Percentiles rank a stretch among this genome's conserved stretches.
phyloP scores from a whole-genome alignment of 2,888 invertebrate species.

The Acleris cristana region DNA sequence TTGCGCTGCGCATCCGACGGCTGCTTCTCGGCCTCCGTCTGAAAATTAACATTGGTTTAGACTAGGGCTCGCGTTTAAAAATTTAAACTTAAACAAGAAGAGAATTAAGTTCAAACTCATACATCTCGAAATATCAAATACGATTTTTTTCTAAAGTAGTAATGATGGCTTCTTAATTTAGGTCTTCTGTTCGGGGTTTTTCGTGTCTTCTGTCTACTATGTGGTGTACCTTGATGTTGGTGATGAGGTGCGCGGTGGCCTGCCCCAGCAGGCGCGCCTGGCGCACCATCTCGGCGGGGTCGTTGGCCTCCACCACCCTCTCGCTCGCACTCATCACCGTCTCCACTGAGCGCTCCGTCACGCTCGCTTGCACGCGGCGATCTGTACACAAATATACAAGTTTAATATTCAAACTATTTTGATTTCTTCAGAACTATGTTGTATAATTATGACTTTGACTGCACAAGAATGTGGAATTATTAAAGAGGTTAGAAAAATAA shows the following conservation, averaged over 20 bases:
- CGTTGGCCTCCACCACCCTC: constrained; percentile 92
- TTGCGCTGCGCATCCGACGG: constrained; percentile 94
- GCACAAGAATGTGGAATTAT: too few species aligned
- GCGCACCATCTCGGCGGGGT: constrained; percentile 96
- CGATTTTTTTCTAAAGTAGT: too few species aligned
- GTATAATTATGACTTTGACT: too few species aligned
- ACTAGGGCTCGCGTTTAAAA: too few species aligned
- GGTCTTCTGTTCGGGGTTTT: too few species aligned
- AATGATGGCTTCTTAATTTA: too few species aligned
- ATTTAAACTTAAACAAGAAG: too few species aligned
- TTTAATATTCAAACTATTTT: not conserved
- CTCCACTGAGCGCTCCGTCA: constrained; percentile 93
- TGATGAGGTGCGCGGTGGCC: constrained; percentile 96
- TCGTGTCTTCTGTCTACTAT: too few species aligned
- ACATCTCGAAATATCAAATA: too few species aligned
- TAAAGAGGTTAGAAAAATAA: too few species aligned
- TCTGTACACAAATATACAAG: constrained; percentile 52
- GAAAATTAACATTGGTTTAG: constrained; percentile 8
- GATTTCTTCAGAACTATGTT: too few species aligned
- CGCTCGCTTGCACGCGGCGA: constrained; percentile 85
- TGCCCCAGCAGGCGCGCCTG: constrained; percentile 96
- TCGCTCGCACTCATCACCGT: constrained; percentile 95
- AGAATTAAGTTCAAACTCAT: too few species aligned
- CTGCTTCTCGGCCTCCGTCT: constrained; percentile 94
- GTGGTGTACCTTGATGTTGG: constrained; percentile 90